Base-by-base conservation (phyloP, 1,140 invertebrate genomes). In the Formica selysi region DNA sequence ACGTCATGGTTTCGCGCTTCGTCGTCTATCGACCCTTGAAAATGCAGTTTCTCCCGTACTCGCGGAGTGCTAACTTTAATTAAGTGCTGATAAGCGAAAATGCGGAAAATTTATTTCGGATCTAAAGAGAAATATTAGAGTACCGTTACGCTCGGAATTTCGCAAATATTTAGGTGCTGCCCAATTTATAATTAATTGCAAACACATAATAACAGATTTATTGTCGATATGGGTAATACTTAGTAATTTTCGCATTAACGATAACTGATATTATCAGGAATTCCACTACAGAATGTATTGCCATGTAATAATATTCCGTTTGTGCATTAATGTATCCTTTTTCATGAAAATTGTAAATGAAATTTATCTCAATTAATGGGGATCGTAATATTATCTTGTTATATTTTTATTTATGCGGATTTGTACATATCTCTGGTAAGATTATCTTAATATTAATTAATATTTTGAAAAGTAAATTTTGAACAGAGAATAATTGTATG, bases 21-120 rank as follows among this genome's bases (percentile, higher is more conserved):
- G 76, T 78, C 64, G 62, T 80, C 57, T 80, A 80, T 80, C 76
- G 67, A 73, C 54, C 67, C 13, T 38, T 32, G 67, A 54, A 73
- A 73, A 81, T 59, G 68, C 67, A 71, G 76, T 80, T 22, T 57
- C 48, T 38, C 44, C 44, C 76, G 44, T 41, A 36, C 61, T 80
- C 51, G 26, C 26, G 51, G 67, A 71, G 67, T 81, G 79, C 79
- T 59, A 81, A 81, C 79, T 81, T 81, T 83, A 83, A 83, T 83
- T 74, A 83, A 73, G 54, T 61, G 54, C 51, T 83, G 79, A 83
- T 81, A 74, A 83, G 68, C 38, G 68, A 61, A 26, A 62, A 61
- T 68, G 54, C 51, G 11, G 79, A 5, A 54, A 83, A 74, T 83
- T 83, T 83, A 83, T 83, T 83, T 83, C 41, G 54, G 41, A 83